Evolutionary conservation across 2,797 vertebrate genomes (phyloP).

Genomic region (Muscicapa comitata): DNA sequence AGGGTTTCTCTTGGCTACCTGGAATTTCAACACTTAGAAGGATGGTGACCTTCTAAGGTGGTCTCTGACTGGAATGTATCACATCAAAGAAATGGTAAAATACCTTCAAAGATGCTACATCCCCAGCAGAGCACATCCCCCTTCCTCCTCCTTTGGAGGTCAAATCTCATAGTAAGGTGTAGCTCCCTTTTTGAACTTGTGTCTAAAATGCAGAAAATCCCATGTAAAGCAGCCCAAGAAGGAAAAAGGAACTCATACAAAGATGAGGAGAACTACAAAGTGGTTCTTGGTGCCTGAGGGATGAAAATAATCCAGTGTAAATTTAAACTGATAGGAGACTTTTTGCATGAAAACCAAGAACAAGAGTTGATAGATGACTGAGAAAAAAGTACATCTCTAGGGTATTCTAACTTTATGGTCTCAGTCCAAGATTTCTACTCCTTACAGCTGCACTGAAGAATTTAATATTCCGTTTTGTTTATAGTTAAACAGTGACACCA

Average conservation of each 20-base stretch:
- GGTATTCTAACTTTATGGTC: not conserved
- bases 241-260: not conserved
- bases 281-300: constrained; percentile 11
- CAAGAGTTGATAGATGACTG: not conserved
- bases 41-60: not conserved
- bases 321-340: constrained; percentile 23
- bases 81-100: not conserved
- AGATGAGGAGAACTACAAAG: constrained; percentile 10
- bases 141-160: not conserved
- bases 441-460: not conserved
- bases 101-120: not conserved
- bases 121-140: not conserved
- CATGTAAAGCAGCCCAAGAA: not conserved
- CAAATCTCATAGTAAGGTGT: not conserved
- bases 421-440: not conserved
- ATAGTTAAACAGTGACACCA: not conserved
- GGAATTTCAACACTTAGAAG: not conserved
- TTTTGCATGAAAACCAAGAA: constrained; percentile 16
- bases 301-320: constrained; percentile 9
- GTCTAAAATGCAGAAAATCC: not conserved
- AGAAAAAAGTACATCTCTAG: constrained; percentile 20
- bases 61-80: not conserved
- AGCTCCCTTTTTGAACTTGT: not conserved
- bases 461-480: not conserved
- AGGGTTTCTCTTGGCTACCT: not conserved